A percentile compares a stretch with the other conserved stretches of the same genome.
phyloP scores from a whole-genome alignment of 2,797 vertebrate genomes.

The Pyrocephalus nanus region DNA sequence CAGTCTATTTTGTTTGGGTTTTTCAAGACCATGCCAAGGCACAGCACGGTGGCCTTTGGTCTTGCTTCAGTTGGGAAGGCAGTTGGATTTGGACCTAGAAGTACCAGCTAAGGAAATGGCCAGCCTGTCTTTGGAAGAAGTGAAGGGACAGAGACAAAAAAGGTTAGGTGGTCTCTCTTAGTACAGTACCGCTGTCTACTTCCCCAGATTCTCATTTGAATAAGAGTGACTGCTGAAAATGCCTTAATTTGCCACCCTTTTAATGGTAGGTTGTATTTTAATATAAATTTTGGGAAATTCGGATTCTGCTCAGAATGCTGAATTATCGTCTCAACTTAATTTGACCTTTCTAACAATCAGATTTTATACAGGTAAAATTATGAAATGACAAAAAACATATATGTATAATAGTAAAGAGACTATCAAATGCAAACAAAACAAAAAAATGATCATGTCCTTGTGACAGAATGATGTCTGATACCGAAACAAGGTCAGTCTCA shows the following conservation, averaged over 20 bases:
- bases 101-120: neutral
- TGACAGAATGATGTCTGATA: neutral
- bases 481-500: neutral
- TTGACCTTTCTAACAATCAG: neutral
- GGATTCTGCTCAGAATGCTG: neutral
- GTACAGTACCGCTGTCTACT: neutral
- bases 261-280: neutral
- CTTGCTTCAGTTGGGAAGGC: neutral
- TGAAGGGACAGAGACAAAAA: neutral
- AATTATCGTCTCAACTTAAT: neutral
- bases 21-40: neutral
- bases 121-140: neutral
- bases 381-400: neutral
- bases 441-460: neutral
- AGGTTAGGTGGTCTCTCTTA: neutral
- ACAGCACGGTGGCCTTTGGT: fast-evolving
- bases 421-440: neutral
- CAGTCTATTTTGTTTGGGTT: neutral
- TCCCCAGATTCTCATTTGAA: neutral
- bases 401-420: neutral
- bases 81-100: neutral
- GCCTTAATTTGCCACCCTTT: fast-evolving
- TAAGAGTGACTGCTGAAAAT: neutral
- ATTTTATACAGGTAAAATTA: neutral
- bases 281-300: neutral